Conservation (phyloP, 2,888 invertebrate species). For the Pterobdella sp. region DNA sequence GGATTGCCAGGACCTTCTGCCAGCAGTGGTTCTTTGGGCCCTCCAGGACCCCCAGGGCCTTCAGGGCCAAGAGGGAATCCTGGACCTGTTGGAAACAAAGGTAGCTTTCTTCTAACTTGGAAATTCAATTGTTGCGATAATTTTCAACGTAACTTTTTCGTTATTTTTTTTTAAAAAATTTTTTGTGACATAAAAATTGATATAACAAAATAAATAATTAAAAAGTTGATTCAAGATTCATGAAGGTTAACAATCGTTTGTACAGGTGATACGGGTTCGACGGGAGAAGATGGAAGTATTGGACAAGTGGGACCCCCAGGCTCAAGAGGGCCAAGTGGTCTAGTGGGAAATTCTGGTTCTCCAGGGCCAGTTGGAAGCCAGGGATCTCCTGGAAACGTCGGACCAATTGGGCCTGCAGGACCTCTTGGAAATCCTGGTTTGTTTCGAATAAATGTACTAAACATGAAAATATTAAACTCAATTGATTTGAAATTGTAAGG, state of each 20-base stretch:
- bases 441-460: slow-evolving; percentile 29
- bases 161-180: too few species aligned
- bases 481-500: background rate
- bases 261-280: too few species aligned
- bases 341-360: too few species aligned
- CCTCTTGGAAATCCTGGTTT: slow-evolving; percentile 31
- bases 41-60: background rate
- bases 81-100: background rate
- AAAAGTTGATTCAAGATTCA: too few species aligned
- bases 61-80: background rate
- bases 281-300: background rate
- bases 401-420: slow-evolving; percentile 29
- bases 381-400: slow-evolving; percentile 32
- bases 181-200: too few species aligned
- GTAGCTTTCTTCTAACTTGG: too few species aligned
- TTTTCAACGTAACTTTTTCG: too few species aligned
- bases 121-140: too few species aligned
- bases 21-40: background rate
- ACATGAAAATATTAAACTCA: slow-evolving; percentile 27
- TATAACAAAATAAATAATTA: too few species aligned
- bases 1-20: background rate
- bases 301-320: too few species aligned
- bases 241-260: too few species aligned
- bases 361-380: slow-evolving; percentile 31
- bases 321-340: too few species aligned